phyloP scores from a whole-genome alignment of 2,888 invertebrate species.

The Nomada fabriciana region DNA sequence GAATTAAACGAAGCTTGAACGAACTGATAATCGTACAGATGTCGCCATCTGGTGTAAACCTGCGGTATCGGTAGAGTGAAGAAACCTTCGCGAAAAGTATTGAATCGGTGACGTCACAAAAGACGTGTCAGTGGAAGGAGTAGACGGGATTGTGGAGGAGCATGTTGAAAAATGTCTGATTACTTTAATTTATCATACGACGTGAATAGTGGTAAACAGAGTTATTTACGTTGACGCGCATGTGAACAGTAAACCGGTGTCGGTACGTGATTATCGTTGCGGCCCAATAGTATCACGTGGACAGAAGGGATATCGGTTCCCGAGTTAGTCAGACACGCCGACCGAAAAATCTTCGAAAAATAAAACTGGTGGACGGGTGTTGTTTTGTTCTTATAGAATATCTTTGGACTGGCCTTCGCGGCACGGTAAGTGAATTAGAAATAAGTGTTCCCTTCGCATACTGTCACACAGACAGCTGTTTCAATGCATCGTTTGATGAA shows the following conservation, averaged over 20 bases:
- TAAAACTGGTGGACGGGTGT: conserved; percentile 57
- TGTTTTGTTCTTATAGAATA: conserved; percentile 47
- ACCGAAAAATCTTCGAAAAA: conserved; percentile 57
- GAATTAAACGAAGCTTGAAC: conserved; percentile 9
- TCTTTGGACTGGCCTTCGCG: not conserved
- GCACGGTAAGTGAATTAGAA: conserved; percentile 40
- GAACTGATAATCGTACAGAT: conserved; percentile 30
- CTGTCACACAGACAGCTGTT: conserved; percentile 49
- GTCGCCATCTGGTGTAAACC: conserved; percentile 61
- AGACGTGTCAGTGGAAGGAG: conserved; percentile 81
- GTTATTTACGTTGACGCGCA: conserved; percentile 53
- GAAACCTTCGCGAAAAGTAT: conserved; percentile 81
- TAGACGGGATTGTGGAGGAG: conserved; percentile 73
- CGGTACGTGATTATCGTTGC: conserved; percentile 35
- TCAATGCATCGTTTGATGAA: conserved; percentile 33
- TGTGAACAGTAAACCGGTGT: conserved; percentile 53
- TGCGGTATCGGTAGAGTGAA: not conserved
- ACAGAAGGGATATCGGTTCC: conserved; percentile 20
- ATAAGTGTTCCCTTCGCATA: not conserved
- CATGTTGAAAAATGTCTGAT: conserved; percentile 82
- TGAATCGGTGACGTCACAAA: conserved; percentile 84
- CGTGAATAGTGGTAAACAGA: conserved; percentile 73
- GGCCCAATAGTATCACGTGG: conserved; percentile 54
- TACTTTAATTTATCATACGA: conserved; percentile 77
- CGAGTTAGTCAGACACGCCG: conserved; percentile 56